Evolutionary conservation across 1,140 invertebrate species (phyloP).

Genomic region (Drosophila busckii): DNA sequence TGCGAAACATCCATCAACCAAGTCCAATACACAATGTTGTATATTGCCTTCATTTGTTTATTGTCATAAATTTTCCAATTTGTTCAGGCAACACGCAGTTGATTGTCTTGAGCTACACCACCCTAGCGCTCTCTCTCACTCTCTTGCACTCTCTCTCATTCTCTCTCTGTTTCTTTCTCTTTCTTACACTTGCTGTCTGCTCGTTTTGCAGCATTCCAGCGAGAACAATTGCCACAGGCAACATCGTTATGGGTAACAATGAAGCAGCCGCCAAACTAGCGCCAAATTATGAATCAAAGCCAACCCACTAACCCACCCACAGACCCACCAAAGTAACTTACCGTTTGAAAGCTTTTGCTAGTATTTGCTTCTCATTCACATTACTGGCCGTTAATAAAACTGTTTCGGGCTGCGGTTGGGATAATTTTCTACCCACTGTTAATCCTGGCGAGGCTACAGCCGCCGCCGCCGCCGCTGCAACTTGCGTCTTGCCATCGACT

Average conservation of each 20-base stretch:
- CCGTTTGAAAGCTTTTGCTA: constrained; percentile 77
- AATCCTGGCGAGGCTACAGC: too few species aligned
- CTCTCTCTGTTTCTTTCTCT: background rate
- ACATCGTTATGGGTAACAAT: constrained; percentile 53
- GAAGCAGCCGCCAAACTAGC: constrained; percentile 59
- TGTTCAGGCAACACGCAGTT: too few species aligned
- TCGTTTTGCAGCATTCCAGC: background rate
- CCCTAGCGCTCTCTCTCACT: constrained; percentile 32
- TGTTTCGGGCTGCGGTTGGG: constrained; percentile 73
- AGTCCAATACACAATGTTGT: too few species aligned
- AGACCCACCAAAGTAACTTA: constrained; percentile 50
- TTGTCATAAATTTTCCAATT: constrained; percentile 43
- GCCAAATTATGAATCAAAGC: constrained; percentile 67
- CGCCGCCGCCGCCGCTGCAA: background rate
- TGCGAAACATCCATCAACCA: too few species aligned
- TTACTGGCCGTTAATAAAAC: constrained; percentile 78
- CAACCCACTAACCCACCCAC: constrained; percentile 24
- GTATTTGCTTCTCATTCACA: constrained; percentile 77
- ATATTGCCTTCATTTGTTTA: too few species aligned
- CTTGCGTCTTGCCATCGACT: constrained; percentile 2
- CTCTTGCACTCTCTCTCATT: background rate
- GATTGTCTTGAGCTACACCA: too few species aligned
- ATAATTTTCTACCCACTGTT: constrained; percentile 60
- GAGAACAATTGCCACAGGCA: constrained; percentile 45
- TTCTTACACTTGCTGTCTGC: background rate